phyloP scores from a whole-genome alignment of 2,888 invertebrate species.

The Ligdia adustata region DNA sequence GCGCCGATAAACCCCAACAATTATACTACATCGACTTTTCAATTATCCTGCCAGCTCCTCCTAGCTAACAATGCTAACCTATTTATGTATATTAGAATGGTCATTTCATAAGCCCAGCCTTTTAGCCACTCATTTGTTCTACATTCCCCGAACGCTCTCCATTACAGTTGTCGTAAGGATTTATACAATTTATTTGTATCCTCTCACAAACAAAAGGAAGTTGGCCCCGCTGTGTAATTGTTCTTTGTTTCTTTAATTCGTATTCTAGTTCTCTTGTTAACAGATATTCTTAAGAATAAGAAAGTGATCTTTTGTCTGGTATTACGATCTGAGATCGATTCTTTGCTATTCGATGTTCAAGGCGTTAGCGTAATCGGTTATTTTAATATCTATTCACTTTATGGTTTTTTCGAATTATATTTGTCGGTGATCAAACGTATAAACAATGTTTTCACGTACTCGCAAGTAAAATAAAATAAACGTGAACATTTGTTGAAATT shows the following conservation, averaged over 20 bases:
- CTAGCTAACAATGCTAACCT: slow-evolving; percentile 77
- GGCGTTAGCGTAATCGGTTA: slow-evolving; percentile 10
- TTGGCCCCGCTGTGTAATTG: slow-evolving; percentile 36
- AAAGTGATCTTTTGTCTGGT: slow-evolving; percentile 28
- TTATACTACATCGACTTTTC: slow-evolving; percentile 84
- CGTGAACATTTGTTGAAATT: too few relatives aligned
- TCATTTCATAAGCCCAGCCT: slow-evolving; percentile 70
- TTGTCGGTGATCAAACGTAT: too few relatives aligned
- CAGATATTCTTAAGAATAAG: slow-evolving; percentile 31
- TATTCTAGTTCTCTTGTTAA: slow-evolving; percentile 36
- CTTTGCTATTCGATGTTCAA: slow-evolving; percentile 9
- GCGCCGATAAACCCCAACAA: slow-evolving; percentile 83
- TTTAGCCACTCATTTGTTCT: slow-evolving; percentile 59
- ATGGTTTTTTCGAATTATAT: slow-evolving; percentile 11
- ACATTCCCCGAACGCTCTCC: slow-evolving; percentile 50
- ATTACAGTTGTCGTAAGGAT: slow-evolving; percentile 46
- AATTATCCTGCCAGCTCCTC: slow-evolving; percentile 79
- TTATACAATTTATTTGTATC: slow-evolving; percentile 41
- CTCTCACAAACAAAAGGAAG: slow-evolving; percentile 37
- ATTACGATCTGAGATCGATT: slow-evolving; percentile 14
- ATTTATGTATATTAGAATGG: slow-evolving; percentile 81
- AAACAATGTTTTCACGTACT: too few relatives aligned
- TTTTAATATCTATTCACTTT: slow-evolving; percentile 19
- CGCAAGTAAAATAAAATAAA: too few relatives aligned
- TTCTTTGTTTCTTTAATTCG: slow-evolving; percentile 40